Percentiles rank a stretch among this genome's conserved stretches.
These are phyloP conservation scores for Notarius lentiginosus DNA, from an alignment of 2,113 vertebrate genomes.

Conservation along the genomic window DNA sequence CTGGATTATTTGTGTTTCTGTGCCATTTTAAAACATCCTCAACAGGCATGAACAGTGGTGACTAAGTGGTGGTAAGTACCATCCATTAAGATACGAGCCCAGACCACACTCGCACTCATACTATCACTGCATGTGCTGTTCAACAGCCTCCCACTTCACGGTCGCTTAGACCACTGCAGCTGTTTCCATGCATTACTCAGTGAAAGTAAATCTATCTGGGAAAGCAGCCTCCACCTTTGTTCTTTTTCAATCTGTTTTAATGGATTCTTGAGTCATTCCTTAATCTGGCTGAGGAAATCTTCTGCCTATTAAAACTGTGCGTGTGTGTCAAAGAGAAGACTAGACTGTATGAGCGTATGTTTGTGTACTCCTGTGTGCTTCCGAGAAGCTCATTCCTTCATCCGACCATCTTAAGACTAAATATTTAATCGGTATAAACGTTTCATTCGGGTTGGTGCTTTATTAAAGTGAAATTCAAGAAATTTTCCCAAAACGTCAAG, in stretches of 20 bases:
- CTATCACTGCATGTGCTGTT: conserved; percentile 25
- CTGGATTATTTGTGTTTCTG: not conserved
- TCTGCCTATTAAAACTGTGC: conserved; percentile 32
- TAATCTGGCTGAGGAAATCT: conserved; percentile 52
- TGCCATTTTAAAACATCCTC: conserved; percentile 4
- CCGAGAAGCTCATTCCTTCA: not conserved
- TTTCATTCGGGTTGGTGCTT: not conserved
- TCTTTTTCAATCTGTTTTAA: conserved; percentile 57
- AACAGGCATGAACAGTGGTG: not conserved
- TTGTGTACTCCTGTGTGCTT: not conserved
- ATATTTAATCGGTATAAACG: not conserved
- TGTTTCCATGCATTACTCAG: conserved; percentile 64
- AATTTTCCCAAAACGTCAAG: not conserved
- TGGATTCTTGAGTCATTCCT: conserved; percentile 56
- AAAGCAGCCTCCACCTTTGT: conserved; percentile 61
- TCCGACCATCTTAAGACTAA: not conserved
- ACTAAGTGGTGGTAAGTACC: conserved; percentile 15
- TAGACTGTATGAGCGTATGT: not conserved
- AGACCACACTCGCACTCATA: conserved; percentile 25
- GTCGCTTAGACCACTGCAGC: conserved; percentile 57
- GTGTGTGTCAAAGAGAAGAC: conserved; percentile 8
- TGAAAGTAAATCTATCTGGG: conserved; percentile 69
- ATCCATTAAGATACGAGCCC: not conserved
- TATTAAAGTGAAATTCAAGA: not conserved
- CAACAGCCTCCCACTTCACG: conserved; percentile 25